Base-by-base conservation (phyloP, 2,888 invertebrate species). In the Latheticus oryzae region DNA sequence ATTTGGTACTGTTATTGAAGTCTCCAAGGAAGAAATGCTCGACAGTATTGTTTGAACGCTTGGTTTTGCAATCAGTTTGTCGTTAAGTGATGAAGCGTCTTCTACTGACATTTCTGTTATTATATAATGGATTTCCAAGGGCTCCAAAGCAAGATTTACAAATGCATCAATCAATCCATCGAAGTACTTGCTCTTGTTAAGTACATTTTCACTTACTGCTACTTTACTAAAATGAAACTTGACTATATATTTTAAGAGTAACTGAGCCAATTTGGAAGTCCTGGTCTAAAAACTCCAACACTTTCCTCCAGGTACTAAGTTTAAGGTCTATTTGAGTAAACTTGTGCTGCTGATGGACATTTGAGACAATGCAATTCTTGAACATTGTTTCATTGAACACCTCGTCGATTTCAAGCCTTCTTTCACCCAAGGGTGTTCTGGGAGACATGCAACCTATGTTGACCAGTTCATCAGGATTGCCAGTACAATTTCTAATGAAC, bases 381-480 rank as follows among this genome's bases (percentile, higher is more conserved):
- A 42, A 42, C 19, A 42, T 15, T 42, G 42, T 42, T 42, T 42
- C 16, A 42, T 42, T 42, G 26, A 42, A 42, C 2, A 42, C 42
- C 28, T 26, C 26, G 42, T 42, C 28, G 17, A 42, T 42, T 2
- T 42, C 42, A 42, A 42, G 26, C 17, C 26, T 42, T 42, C 26
- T 26, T 42, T 42, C 42, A 19, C 28, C 26, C 42, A 24, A 9
- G 28, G 26, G 42, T 42, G 42, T 42, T 42, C 15, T 42, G 42
- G 26, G 42, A 26, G 42, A 42, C 28, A 28, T 42, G 26, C 15
- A 15, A 42, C 9, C 42, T 42, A 42, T 42, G 42, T 42, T 42
- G 42, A 42, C 42, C 42, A 42, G 42, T 42, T 42, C 42, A 42
- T 42, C 26, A 42, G 42, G 42, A 42, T 42, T 42, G 38, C 12